Evolutionary conservation across 2,888 invertebrate species (phyloP), one percentile per base, ranked within the genome.

Genomic region (Drosophila silvestris): DNA sequence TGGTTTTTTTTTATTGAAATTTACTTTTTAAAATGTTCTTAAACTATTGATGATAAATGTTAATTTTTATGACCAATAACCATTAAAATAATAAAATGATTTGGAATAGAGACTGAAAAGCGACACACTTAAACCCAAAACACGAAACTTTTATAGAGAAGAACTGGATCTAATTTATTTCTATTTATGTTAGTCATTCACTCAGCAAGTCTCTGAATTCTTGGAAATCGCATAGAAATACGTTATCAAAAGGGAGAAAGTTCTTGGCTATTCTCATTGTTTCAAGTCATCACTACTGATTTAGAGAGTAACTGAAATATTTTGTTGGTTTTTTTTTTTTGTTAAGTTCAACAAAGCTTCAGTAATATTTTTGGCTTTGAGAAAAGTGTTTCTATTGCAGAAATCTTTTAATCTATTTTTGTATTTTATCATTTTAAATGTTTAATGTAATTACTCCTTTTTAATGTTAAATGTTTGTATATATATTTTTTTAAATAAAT

Each of bases 1-100:
- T n/a, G 14, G 47, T n/a, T 51, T 65, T 35, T 30, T 62, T 35
- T 52, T 41, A 52, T 52, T 39, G 28, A 16, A 52, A 52, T 47
- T 66, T 35, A 37, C 37, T 12, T 28, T 56, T 37, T 39, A 19
- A 7, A 26, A 32, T 19, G 26, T 26, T 54, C 9, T 32, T 9
- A 30, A 35, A 5, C 35, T 50, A 3, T 44, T 19, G 5, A 32
- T 5, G 26, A 39, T 56, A 30, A 54, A 47, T 16, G 26, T 50
- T 28, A n/a, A 54, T 47, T 47, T 59, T 30, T 35, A 50, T 26
- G 32, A 22, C 26, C 33, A 32, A 59, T 33, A 22, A 26, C 12
- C 53, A 53, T 57, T 57, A 41, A 56, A 44, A 58, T 22, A 58
- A 32, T 4, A 12, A 32, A 44, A n/a, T n/a, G 12, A 6, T 9